phyloP scores from a whole-genome alignment of 2,888 invertebrate genomes.

The Apeira syringaria region DNA sequence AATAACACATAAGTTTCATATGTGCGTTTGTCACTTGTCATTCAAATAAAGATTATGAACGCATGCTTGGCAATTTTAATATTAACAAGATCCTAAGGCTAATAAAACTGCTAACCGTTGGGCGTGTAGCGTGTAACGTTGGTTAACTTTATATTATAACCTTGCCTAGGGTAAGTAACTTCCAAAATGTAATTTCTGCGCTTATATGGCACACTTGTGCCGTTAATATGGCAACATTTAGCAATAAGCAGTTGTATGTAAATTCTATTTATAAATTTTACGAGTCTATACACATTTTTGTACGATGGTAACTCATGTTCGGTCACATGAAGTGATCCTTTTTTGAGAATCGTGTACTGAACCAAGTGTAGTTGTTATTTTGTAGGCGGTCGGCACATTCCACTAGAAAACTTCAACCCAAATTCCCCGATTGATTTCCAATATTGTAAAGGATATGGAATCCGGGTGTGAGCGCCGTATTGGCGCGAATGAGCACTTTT shows the following conservation, averaged over 20 bases:
- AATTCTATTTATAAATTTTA: slow-evolving; percentile 83
- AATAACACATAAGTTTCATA: background rate
- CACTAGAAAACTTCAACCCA: slow-evolving; percentile 76
- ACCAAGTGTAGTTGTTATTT: slow-evolving; percentile 77
- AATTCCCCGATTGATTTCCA: slow-evolving; percentile 81
- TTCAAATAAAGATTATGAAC: no score
- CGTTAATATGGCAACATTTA: slow-evolving; percentile 67
- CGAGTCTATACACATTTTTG: slow-evolving; percentile 83
- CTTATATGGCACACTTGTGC: slow-evolving; percentile 40
- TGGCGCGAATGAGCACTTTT: slow-evolving; percentile 74
- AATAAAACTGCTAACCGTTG: background rate
- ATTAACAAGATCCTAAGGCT: no score
- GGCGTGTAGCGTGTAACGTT: slow-evolving; percentile 5
- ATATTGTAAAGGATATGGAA: slow-evolving; percentile 74
- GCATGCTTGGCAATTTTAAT: no score
- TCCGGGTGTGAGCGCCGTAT: slow-evolving; percentile 74
- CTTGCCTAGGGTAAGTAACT: slow-evolving; percentile 30
- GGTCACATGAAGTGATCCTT: slow-evolving; percentile 77
- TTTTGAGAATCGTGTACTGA: slow-evolving; percentile 82
- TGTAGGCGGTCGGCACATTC: slow-evolving; percentile 83
- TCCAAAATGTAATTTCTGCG: slow-evolving; percentile 42
- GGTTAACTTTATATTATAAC: slow-evolving; percentile 34
- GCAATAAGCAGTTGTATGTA: slow-evolving; percentile 82
- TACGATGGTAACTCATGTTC: slow-evolving; percentile 76
- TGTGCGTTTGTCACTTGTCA: background rate